Base-by-base conservation (phyloP, 2,888 invertebrate genomes). In the Mactromeris polynyma region DNA sequence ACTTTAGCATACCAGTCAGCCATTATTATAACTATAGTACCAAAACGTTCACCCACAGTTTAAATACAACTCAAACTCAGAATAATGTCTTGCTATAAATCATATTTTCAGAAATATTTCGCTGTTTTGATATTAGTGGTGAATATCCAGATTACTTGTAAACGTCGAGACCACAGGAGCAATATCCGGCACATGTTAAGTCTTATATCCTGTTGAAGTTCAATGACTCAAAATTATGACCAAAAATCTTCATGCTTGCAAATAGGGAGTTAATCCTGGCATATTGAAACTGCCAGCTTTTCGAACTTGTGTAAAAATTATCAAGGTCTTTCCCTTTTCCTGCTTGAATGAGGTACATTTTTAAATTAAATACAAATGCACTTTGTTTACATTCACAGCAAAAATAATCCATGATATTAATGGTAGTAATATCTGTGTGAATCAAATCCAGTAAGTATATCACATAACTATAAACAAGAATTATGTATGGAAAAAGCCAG, bases 1-100 rank as follows among this genome's bases (percentile, higher is more conserved):
- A 87, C 89, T 64, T 88, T 92, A 82, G 77, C 64, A 38, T 90
- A 91, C 26, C 54, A 87, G 64, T 89, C 87, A 26, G 88, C 54
- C 87, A 91, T 91, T 31, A 19, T 82, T 54, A 51, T 0, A 58
- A 31, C 6, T 7, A 69, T 9, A 33, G n/a, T 2, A 3, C 17
- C 36, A 36, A 64, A 7, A n/a, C 1, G 26, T 64, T 26, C 6
- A n/a, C 58, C 11, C 26, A 64, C 11, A 51, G 14, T 26, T 26
- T 26, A 64, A 64, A n/a, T 64, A 26, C 58, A 64, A 3, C 26
- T 3, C 51, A 51, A 2, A 51, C 19, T 51, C 51, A 2, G 19
- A 64, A 64, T 26, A 64, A 26, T 64, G 58, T 26, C 26, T 58
- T 6, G 1, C 4, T 64, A 1, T 26, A 64, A 26, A n/a, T 9